Conservation (phyloP, 1,140 invertebrate species). For the Atta texana region DNA sequence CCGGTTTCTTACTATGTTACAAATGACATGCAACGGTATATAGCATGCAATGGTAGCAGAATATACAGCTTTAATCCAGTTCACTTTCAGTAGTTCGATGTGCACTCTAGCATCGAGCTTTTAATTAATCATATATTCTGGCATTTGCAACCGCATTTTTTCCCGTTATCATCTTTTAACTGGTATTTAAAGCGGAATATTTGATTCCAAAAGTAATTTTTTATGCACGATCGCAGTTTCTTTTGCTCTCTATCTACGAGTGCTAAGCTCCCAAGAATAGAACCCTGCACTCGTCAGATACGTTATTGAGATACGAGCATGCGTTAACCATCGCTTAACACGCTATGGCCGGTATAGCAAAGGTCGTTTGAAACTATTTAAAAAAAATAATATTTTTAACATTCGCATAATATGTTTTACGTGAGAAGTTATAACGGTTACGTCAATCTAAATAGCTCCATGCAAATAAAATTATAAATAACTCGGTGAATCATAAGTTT, state of each 20-base stretch:
- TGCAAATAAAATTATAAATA: slow-evolving; percentile 34
- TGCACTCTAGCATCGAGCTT: slow-evolving; percentile 12
- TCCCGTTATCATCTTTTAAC: background rate
- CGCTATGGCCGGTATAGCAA: slow-evolving; percentile 64
- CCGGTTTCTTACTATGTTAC: slow-evolving; percentile 24
- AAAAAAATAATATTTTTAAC: slow-evolving; percentile 51
- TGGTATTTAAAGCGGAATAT: background rate
- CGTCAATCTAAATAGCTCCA: background rate
- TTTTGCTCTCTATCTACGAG: slow-evolving; percentile 19
- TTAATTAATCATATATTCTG: slow-evolving; percentile 1
- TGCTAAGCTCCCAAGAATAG: slow-evolving; percentile 67
- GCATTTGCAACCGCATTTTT: background rate
- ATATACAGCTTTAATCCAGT: slow-evolving; percentile 24
- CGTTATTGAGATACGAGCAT: slow-evolving; percentile 67
- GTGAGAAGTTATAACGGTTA: background rate
- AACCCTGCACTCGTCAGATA: slow-evolving; percentile 66
- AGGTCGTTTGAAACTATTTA: slow-evolving; percentile 44
- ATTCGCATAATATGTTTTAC: slow-evolving; percentile 7
- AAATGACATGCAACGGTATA: slow-evolving; percentile 30
- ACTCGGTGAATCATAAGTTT: background rate
- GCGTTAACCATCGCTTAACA: slow-evolving; percentile 77
- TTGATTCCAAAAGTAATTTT: slow-evolving; percentile 23
- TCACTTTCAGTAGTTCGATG: slow-evolving; percentile 3
- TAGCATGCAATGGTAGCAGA: slow-evolving; percentile 13
- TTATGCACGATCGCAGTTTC: slow-evolving; percentile 62